Evolutionary conservation across 1,140 invertebrate genomes (phyloP).

Genomic region (Formica exsecta): DNA sequence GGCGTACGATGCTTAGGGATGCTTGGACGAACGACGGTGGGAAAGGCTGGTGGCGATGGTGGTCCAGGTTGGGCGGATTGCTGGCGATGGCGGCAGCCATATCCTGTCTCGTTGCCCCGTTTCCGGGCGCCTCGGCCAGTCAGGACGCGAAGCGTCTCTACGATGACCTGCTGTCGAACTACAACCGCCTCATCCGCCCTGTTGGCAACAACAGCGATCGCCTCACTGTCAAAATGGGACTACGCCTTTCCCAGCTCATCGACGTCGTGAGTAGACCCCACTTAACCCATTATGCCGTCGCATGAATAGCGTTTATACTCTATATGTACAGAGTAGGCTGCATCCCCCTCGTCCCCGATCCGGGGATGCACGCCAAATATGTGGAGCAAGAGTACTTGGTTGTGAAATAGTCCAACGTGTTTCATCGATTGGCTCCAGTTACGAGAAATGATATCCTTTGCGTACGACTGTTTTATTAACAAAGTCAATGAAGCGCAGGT

Average conservation of each 20-base stretch:
- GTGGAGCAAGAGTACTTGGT: conserved; percentile 56
- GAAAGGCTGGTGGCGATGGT: conserved; percentile 90
- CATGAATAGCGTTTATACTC: conserved; percentile 58
- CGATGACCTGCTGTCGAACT: conserved; percentile 97
- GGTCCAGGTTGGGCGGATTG: conserved; percentile 87
- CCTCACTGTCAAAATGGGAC: conserved; percentile 98
- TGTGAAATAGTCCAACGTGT: conserved; percentile 55
- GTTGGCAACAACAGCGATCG: conserved; percentile 98
- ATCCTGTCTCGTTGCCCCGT: conserved; percentile 87
- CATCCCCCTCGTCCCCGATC: background rate
- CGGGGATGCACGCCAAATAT: conserved; percentile 35
- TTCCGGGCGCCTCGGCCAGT: conserved; percentile 89
- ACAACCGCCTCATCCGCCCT: conserved; percentile 98
- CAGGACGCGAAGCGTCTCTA: conserved; percentile 97
- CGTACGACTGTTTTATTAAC: conserved; percentile 24
- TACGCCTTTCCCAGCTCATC: conserved; percentile 98
- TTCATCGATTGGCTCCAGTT: conserved; percentile 38
- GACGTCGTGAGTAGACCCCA: conserved; percentile 95
- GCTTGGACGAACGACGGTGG: conserved; percentile 86
- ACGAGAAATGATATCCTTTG: conserved; percentile 14
- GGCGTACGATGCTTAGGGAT: conserved; percentile 91
- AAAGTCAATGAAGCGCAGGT: conserved; percentile 9
- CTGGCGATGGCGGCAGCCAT: conserved; percentile 88
- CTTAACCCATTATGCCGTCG: conserved; percentile 64
- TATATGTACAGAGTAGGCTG: conserved; percentile 21